Conservation (phyloP, 1,140 invertebrate species). For the Orius laevigatus region DNA sequence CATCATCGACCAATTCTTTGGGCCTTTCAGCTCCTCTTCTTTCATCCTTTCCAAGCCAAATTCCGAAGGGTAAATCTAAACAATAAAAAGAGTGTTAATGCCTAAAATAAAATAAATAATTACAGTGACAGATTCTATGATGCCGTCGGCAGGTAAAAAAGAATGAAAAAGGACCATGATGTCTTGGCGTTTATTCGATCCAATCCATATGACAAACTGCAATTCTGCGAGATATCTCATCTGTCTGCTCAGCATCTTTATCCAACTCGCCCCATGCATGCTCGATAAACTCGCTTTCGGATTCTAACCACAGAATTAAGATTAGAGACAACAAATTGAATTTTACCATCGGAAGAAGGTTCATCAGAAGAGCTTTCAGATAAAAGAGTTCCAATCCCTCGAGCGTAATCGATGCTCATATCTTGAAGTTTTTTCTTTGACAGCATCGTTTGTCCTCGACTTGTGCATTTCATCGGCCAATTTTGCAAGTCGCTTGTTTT, state of each 20-base stretch:
- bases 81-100: constrained; percentile 16
- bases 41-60: constrained; percentile 79
- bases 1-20: constrained; percentile 19
- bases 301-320: too few species aligned
- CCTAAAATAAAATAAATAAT: constrained; percentile 14
- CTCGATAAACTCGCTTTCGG: constrained; percentile 39
- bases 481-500: constrained; percentile 21
- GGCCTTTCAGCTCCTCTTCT: constrained; percentile 74
- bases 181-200: constrained; percentile 81
- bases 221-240: constrained; percentile 59
- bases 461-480: constrained; percentile 23
- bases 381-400: constrained; percentile 61
- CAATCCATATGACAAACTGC: constrained; percentile 97
- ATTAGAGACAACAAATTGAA: too few species aligned
- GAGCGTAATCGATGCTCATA: constrained; percentile 68
- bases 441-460: constrained; percentile 31
- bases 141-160: constrained; percentile 64
- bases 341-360: constrained; percentile 36
- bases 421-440: constrained; percentile 50
- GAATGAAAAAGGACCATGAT: constrained; percentile 81
- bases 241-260: constrained; percentile 65
- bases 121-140: constrained; percentile 59
- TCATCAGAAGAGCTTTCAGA: constrained; percentile 61
- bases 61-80: constrained; percentile 83
- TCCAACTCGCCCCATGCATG: constrained; percentile 89